Conservation (phyloP, 2,888 invertebrate species). For the Cheilosia vulpina region DNA sequence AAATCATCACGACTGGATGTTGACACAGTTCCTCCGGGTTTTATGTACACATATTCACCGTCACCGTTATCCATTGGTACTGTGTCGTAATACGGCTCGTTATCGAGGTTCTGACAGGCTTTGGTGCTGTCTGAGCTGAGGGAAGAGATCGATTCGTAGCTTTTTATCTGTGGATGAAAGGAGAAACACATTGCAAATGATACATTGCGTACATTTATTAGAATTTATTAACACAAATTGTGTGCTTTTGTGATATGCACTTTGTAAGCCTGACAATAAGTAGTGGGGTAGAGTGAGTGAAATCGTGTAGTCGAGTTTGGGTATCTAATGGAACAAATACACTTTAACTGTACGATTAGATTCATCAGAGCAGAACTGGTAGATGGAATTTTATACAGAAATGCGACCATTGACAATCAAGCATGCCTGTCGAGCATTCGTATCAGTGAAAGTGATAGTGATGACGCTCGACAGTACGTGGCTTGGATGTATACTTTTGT, state of each 20-base stretch:
- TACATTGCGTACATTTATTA: constrained; percentile 18
- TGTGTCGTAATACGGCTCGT: constrained; percentile 90
- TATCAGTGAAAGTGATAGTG: too few species aligned
- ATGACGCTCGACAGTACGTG: too few species aligned
- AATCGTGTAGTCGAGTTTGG: neutral
- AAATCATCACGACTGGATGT: constrained; percentile 88
- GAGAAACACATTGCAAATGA: constrained; percentile 9
- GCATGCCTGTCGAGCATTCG: too few species aligned
- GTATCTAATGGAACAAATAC: neutral
- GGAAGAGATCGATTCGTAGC: constrained; percentile 87
- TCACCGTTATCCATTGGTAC: constrained; percentile 88
- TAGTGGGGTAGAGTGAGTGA: neutral
- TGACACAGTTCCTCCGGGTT: constrained; percentile 87
- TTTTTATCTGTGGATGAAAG: constrained; percentile 85
- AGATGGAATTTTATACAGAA: too few species aligned
- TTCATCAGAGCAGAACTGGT: too few species aligned
- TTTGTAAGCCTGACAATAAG: neutral
- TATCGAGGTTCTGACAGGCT: constrained; percentile 85
- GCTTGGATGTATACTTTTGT: too few species aligned
- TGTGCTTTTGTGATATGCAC: neutral
- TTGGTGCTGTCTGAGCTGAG: constrained; percentile 86
- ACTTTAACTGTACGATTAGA: too few species aligned
- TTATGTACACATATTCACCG: constrained; percentile 91
- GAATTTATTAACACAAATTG: constrained; percentile 14
- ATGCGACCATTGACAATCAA: too few species aligned